Conservation (phyloP, 2,797 vertebrate species). For the Labroides dimidiatus region DNA sequence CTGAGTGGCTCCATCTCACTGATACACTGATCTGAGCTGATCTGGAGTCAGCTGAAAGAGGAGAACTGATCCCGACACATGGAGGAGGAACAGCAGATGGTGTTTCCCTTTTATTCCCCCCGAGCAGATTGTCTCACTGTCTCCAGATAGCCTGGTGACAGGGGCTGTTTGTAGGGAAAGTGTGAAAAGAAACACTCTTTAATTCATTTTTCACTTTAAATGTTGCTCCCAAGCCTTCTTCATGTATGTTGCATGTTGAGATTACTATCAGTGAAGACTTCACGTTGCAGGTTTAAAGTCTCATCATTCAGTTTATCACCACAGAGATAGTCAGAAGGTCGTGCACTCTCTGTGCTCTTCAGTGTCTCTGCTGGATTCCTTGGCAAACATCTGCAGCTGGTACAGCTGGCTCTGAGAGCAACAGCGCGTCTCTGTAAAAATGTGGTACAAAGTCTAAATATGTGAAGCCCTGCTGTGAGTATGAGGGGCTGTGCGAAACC, state of each 20-base stretch:
- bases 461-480: neutral
- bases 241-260: neutral
- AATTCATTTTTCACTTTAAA: neutral
- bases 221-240: neutral
- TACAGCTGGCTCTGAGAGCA: neutral
- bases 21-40: neutral
- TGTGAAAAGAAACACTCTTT: neutral
- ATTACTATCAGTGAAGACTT: neutral
- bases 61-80: neutral
- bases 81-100: slow-evolving; percentile 2
- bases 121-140: neutral
- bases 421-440: neutral
- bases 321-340: neutral
- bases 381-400: neutral
- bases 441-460: neutral
- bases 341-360: neutral
- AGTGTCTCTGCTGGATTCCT: neutral
- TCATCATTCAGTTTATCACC: neutral
- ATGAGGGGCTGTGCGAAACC: no score
- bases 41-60: neutral
- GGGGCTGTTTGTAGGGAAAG: neutral
- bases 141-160: neutral
- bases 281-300: neutral
- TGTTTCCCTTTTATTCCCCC: neutral
- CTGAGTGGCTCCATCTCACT: neutral